Conservation (phyloP, 1,140 invertebrate genomes). For the Drosophila albomicans region DNA sequence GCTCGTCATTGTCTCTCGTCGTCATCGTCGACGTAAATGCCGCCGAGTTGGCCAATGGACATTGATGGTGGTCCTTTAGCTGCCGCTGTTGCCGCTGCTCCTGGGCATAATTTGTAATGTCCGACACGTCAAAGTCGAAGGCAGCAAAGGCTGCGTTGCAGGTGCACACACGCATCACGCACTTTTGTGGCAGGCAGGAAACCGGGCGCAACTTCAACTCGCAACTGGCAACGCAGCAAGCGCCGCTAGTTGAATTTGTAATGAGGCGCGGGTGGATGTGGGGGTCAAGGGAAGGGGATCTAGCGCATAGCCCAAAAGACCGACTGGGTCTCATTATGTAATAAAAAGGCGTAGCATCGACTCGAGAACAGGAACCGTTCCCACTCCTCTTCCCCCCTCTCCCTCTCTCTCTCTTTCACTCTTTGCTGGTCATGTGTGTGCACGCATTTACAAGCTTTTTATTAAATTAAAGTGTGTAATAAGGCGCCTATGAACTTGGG, state of each 20-base stretch:
- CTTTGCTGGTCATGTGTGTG: conserved; percentile 53
- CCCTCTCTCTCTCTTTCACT: too few relatives aligned
- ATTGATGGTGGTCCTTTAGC: conserved; percentile 73
- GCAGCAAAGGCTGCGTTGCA: conserved; percentile 40
- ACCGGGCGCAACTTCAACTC: conserved; percentile 21
- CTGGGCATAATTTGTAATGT: conserved; percentile 83
- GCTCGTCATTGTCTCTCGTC: conserved; percentile 65
- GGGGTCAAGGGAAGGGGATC: neutral
- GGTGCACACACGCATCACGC: conserved; percentile 67
- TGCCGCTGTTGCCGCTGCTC: conserved; percentile 35
- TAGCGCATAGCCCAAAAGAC: conserved; percentile 34
- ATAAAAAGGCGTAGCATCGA: conserved; percentile 74
- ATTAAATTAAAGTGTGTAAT: conserved; percentile 82
- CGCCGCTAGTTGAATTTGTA: conserved; percentile 70
- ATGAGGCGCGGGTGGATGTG: conserved; percentile 48
- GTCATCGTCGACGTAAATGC: conserved; percentile 13
- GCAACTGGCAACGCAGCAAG: conserved; percentile 41
- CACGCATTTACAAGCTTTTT: conserved; percentile 80
- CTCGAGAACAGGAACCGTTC: conserved; percentile 13
- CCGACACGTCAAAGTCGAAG: conserved; percentile 69
- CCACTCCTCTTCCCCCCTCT: neutral
- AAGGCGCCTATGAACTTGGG: conserved; percentile 71
- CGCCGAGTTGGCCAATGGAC: conserved; percentile 50
- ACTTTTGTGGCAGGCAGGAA: conserved; percentile 73
- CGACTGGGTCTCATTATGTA: conserved; percentile 69